Evolutionary conservation across 2,797 vertebrate species (phyloP), one percentile per base, ranked within the genome.

Genomic region (Aphelocoma californica): DNA sequence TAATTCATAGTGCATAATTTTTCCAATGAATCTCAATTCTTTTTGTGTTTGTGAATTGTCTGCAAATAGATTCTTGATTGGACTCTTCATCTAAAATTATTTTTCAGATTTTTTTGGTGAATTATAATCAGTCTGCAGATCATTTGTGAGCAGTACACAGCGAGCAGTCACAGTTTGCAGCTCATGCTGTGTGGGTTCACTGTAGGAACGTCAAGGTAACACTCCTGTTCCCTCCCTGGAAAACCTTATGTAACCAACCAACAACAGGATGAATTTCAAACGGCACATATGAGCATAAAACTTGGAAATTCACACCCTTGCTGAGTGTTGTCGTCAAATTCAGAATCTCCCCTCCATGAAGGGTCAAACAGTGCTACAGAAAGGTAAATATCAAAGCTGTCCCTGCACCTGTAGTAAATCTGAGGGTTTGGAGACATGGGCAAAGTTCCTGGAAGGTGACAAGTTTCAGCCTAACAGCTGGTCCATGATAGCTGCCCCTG

Each of bases 21-120:
- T 87, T n/a, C 90, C 86, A 93, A 54, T 48, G 86, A 95, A 93
- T 92, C 90, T 89, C 86, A 82, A 91, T 95, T 88, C 91, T 94
- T 95, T 96, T 94, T 95, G 95, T 96, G 92, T 96, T 96, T 96
- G 67, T 88, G 94, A 96, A 97, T 96, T 94, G 95, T 97, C 95
- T 97, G 92, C 95, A 96, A 95, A 96, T 96, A 96, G 91, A 92
- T 93, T 95, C 93, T 96, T 97, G 95, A 97, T 96, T 96, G 95
- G 92, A 87, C 95, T 92, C 90, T 93, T 92, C 90, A 93, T 96
- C 90, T 95, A 84, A 97, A 95, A 94, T 95, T 92, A 96, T 96
- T 93, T 93, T 93, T 74, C 86, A 85, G 90, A 70, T 71, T 96
- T 95, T 85, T 84, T 95, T 0, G 0, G 92, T 96, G 95, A 97